Evolutionary conservation across 2,888 invertebrate genomes (phyloP), one percentile per base, ranked within the genome.

Genomic region (Epistrophe eligans): DNA sequence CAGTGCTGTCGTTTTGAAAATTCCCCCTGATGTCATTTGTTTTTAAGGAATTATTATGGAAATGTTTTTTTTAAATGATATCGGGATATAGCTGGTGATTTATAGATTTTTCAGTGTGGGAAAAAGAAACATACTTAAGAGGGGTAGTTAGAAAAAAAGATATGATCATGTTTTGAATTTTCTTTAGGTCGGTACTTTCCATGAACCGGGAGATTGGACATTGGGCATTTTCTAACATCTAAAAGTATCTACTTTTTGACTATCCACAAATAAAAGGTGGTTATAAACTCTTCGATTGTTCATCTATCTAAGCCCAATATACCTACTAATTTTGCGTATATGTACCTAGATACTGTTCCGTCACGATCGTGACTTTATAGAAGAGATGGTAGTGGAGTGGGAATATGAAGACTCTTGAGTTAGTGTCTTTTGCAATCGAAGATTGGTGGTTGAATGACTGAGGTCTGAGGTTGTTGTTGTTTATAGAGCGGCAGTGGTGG

Each of bases 371-470:
- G 19, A 50, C 35, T 70, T 32, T 32, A 32, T 48, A 70, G 19
- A 70, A 17, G n/a, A 72, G 45, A 58, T 32, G 60, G 57, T 45
- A 38, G 32, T 9, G 8, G n/a, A n/a, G 43, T 48, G 66, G 57
- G 17, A 57, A 64, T 50, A 67, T 73, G 73, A 70, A 73, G 71
- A 50, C 32, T 67, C 6, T 43, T n/a, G 72, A 79, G 87, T 83
- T 70, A 15, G 79, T 66, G 76, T 87, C 79, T 87, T 87, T 82
- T 82, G 87, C 76, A 87, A 87, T 87, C 74, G 28, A 72, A 82
- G 82, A 83, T 87, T 79, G 79, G 82, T 62, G 79, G 87, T 87
- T 82, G 87, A 82, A 87, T 87, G 74, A 76, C 81, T 82, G 77
- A 74, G 76, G 85, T 80, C 79, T 82, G 77, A 74, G 76, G 77